Evolutionary conservation across 2,888 invertebrate species (phyloP), one percentile per base, ranked within the genome.

Genomic region (Nomada flava): DNA sequence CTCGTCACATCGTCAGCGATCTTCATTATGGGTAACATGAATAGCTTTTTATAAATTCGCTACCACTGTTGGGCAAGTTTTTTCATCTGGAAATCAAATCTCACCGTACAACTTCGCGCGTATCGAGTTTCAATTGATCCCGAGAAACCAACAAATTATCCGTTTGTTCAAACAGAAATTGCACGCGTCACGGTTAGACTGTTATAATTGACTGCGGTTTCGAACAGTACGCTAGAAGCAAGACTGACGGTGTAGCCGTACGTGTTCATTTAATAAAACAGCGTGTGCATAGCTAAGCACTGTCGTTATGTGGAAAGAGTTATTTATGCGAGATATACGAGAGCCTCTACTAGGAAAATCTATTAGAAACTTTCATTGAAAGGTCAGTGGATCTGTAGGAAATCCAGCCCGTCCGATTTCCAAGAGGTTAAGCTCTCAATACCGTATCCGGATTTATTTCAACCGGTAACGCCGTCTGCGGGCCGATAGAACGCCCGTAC

Each of bases 241-340:
- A 11, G 44, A 26, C 26, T 2, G 26, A 26, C 1, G 2, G 23
- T 26, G n/a, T 29, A n/a, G 13, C n/a, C 26, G 20, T 29, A 20
- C 4, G 13, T 26, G 42, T 18, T 44, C 7, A 57, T 60, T 20
- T 70, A 70, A 59, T 60, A 44, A 59, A 59, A 36, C 26, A 10
- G 10, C 59, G 47, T 70, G 18, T 15, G 29, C 59, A 47, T 47
- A 59, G 29, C 29, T 70, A 60, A 70, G 47, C 29, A 29, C 59
- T 20, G 26, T 59, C 10, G 59, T 60, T 50, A 36, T 36, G 36
- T 36, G 7, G 36, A 7, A 36, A 36, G 36, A 36, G 36, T 36
- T 36, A 36, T 36, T 36, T 36, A 36, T 26, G 23, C 57, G 15
- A 13, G 26, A 59, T 26, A 57, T 59, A 23, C 26, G 26, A 59